These are phyloP conservation scores for Caenorhabditis angaria DNA, from an alignment of 2,888 invertebrate species.

Conservation along the genomic window DNA sequence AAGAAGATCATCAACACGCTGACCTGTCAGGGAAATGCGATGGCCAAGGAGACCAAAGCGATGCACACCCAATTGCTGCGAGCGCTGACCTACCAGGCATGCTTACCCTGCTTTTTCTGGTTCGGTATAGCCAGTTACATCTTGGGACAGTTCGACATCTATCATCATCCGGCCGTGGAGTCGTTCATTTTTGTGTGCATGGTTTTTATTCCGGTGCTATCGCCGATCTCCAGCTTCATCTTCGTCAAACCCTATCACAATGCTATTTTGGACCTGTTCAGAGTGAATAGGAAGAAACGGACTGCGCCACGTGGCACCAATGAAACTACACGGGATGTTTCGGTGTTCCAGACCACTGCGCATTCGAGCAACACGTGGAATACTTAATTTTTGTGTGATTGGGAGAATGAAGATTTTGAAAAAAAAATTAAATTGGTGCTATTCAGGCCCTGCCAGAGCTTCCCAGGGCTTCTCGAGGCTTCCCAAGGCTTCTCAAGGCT, in stretches of 20 bases:
- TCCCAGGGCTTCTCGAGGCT: too few species aligned
- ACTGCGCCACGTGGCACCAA: not conserved
- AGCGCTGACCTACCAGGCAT: slow-evolving; percentile 23
- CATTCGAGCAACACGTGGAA: slow-evolving; percentile 2
- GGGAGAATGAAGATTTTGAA: not conserved
- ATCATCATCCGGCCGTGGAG: slow-evolving; percentile 19
- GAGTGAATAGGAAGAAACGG: not conserved
- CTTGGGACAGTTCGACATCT: slow-evolving; percentile 20
- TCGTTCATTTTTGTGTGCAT: slow-evolving; percentile 8
- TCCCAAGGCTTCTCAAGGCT: too few species aligned
- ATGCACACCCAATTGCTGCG: slow-evolving; percentile 24
- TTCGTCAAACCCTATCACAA: not conserved
- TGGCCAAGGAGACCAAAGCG: slow-evolving; percentile 14
- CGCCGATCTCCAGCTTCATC: not conserved
- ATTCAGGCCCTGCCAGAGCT: too few species aligned
- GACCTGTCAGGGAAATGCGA: not conserved
- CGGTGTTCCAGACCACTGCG: not conserved
- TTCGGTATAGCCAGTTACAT: slow-evolving; percentile 17
- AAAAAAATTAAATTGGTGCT: too few species aligned
- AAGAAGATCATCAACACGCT: slow-evolving; percentile 16
- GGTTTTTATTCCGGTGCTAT: not conserved
- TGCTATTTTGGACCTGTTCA: not conserved
- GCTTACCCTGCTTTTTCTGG: slow-evolving; percentile 21
- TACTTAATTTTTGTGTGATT: not conserved
- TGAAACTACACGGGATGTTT: not conserved